These are phyloP conservation scores for Cyanoramphus novaezelandiae DNA, from an alignment of 2,113 vertebrate species.

Conservation along the genomic window DNA sequence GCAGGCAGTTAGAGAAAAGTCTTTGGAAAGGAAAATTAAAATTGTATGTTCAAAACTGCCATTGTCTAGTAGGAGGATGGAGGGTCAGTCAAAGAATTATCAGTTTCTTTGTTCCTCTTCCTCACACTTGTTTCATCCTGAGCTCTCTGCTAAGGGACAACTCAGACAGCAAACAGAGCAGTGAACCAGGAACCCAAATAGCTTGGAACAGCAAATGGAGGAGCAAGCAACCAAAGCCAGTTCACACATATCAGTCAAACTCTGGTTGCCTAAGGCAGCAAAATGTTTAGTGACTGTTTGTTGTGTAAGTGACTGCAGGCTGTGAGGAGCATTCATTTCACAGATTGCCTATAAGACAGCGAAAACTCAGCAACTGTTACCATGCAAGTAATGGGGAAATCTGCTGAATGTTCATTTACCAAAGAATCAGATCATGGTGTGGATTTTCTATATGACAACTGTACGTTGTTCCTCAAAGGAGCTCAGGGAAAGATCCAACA, in stretches of 20 bases:
- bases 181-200: not conserved
- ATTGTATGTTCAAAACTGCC: not conserved
- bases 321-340: conserved; percentile 25
- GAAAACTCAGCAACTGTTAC: conserved; percentile 11
- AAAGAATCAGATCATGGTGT: not conserved
- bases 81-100: not conserved
- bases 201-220: not conserved
- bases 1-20: not conserved
- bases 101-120: not conserved
- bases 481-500: not conserved
- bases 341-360: conserved; percentile 9
- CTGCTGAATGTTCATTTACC: not conserved
- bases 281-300: conserved; percentile 45
- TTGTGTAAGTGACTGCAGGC: conserved; percentile 40
- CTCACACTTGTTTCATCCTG: not conserved
- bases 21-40: not conserved
- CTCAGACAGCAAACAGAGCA: conserved; percentile 6
- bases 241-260: conserved; percentile 36
- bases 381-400: not conserved
- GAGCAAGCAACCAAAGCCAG: not conserved
- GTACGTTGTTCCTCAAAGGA: not conserved
- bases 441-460: not conserved
- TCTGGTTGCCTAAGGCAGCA: conserved; percentile 32
- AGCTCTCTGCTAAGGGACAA: not conserved
- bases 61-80: not conserved